These are phyloP conservation scores for Caprella mutica DNA, from an alignment of 2,888 invertebrate species.

Conservation along the genomic window DNA sequence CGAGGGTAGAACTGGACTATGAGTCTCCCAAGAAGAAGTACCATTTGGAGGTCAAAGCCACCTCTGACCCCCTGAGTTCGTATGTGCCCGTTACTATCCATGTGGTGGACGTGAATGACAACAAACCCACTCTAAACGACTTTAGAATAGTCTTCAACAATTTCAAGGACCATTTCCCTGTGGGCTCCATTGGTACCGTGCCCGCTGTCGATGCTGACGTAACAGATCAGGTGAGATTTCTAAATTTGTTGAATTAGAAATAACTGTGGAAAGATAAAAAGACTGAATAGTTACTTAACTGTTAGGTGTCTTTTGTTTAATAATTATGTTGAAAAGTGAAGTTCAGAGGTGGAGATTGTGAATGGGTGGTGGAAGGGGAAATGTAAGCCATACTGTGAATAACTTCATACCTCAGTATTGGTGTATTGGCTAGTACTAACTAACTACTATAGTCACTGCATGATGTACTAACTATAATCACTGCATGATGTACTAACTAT, in stretches of 20 bases:
- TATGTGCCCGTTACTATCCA: conserved; percentile 77
- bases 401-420: too few species aligned
- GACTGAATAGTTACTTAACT: too few species aligned
- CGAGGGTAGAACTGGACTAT: conserved; percentile 85
- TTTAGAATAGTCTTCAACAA: conserved; percentile 92
- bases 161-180: conserved; percentile 83
- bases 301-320: too few species aligned
- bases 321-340: too few species aligned
- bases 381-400: too few species aligned
- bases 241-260: neutral
- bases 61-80: conserved; percentile 76
- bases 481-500: too few species aligned
- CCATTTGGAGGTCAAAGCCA: conserved; percentile 75
- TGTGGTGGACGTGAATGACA: conserved; percentile 90
- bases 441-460: too few species aligned
- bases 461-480: too few species aligned
- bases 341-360: neutral
- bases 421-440: too few species aligned
- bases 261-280: neutral
- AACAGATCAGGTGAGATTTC: conserved; percentile 56
- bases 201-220: conserved; percentile 93
- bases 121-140: conserved; percentile 79
- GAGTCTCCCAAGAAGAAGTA: conserved; percentile 75
- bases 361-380: neutral
- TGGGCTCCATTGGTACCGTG: conserved; percentile 74